A percentile compares a stretch with the other conserved stretches of the same genome.
These are phyloP conservation scores for Drosophila bipectinata DNA, from an alignment of 1,140 invertebrate genomes.

Conservation along the genomic window DNA sequence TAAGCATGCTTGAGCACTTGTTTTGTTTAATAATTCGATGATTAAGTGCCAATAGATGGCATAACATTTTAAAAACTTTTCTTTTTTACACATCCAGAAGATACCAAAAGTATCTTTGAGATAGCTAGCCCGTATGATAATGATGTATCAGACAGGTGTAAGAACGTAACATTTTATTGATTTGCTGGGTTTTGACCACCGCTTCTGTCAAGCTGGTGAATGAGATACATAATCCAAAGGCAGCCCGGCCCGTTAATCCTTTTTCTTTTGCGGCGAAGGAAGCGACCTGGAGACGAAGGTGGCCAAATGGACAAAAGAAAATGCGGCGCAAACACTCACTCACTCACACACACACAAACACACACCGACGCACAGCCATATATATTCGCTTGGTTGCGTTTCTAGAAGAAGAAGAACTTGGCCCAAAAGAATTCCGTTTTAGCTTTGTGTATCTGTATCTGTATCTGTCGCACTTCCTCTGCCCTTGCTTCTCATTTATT, in stretches of 20 bases:
- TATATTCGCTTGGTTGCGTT: constrained; percentile 67
- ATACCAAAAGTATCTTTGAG: no score
- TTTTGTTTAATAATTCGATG: background rate
- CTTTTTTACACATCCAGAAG: no score
- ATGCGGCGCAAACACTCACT: constrained; percentile 52
- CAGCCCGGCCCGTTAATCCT: constrained; percentile 38
- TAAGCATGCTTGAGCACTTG: background rate
- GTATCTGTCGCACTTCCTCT: constrained; percentile 77
- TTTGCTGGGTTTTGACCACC: background rate
- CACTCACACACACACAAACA: constrained; percentile 29
- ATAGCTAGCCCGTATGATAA: no score
- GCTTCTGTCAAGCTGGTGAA: constrained; percentile 8
- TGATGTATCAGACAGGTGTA: background rate
- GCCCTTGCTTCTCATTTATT: constrained; percentile 28
- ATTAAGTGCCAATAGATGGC: background rate
- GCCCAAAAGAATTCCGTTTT: constrained; percentile 72
- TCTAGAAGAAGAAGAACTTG: constrained; percentile 57
- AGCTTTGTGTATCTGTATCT: constrained; percentile 68
- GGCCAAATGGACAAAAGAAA: constrained; percentile 71
- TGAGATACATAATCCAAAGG: constrained; percentile 37
- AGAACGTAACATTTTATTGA: background rate
- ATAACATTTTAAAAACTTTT: no score
- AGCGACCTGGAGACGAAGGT: constrained; percentile 31
- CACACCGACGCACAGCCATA: constrained; percentile 38
- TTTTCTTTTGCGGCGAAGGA: constrained; percentile 26